phyloP scores from a whole-genome alignment of 2,797 vertebrate genomes.

The Paramormyrops hopkinsi region DNA sequence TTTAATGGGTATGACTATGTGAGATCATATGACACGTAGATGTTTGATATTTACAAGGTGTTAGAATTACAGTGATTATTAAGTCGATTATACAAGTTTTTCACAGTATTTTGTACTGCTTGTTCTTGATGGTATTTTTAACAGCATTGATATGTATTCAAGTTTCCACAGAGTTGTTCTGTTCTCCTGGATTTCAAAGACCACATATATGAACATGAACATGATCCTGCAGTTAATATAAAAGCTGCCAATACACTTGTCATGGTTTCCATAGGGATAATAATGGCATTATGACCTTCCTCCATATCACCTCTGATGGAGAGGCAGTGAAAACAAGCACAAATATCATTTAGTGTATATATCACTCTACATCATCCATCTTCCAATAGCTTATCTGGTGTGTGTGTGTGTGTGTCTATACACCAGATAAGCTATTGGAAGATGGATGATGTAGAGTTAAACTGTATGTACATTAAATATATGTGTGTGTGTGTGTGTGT shows the following conservation, averaged over 20 bases:
- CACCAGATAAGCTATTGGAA: too few species aligned
- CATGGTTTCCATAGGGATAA: neutral
- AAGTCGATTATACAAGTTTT: neutral
- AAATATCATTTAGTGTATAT: neutral
- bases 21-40: neutral
- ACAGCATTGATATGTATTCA: neutral
- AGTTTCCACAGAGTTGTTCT: neutral
- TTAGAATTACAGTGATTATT: constrained; percentile 12
- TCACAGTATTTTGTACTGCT: neutral
- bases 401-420: too few species aligned
- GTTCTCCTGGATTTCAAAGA: neutral
- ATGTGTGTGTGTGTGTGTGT: too few species aligned
- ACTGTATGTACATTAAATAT: too few species aligned
- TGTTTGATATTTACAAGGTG: constrained; percentile 13
- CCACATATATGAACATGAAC: neutral
- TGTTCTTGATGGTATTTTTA: constrained; percentile 6
- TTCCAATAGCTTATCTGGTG: neutral
- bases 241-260: neutral
- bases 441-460: too few species aligned
- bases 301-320: neutral
- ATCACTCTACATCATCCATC: neutral
- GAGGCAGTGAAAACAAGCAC: neutral
- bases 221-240: neutral
- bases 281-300: neutral
- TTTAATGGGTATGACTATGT: constrained; percentile 1